Evolutionary conservation across 2,113 vertebrate species (phyloP), one percentile per base, ranked within the genome.

Genomic region (Cryptotis parvus): DNA sequence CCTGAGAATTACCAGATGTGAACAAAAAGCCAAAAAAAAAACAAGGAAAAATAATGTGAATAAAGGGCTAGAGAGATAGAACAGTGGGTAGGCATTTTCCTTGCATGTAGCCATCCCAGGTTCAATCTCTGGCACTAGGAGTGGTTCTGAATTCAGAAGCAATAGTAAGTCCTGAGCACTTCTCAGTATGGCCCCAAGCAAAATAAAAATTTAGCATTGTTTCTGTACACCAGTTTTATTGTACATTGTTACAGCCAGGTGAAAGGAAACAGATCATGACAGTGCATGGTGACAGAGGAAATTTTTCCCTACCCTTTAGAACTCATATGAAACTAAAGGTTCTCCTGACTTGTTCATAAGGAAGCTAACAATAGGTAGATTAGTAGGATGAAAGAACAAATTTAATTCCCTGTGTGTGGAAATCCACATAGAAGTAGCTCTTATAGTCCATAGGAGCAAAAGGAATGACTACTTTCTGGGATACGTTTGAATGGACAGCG

Each of bases 171-270:
- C 22, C 55, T 58, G 20, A 58, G 55, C 8, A 24, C 55, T 58
- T 58, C 55, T 58, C 18, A 58, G 22, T 18, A 24, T 58, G 22
- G 55, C 7, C 55, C 20, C 55, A 58, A 58, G 24, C 1, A 20
- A 58, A 58, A 58, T n/a, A n/a, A n/a, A n/a, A n/a, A n/a, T n/a
- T n/a, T 9, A 18, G 0, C 0, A 37, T 2, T n/a, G 11, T 18
- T 33, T 84, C 74, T 84, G 77, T 74, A 73, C 35, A 14, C 18
- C 41, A 33, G 29, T 35, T 82, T 91, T 78, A 1, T 29, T 75
- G 86, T 79, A 52, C 6, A 76, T 7, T 20, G 66, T 4, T 87
- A 49, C n/a, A n/a, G 33, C 3, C 6, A 72, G n/a, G 4, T 83
- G 18, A 84, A 29, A 72, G 3, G 16, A 63, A 52, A 58, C 18